Percentiles rank a stretch among this genome's conserved stretches.
Evolutionary conservation across 2,113 vertebrate genomes (phyloP).

Genomic region (Chloropsis cyanopogon): DNA sequence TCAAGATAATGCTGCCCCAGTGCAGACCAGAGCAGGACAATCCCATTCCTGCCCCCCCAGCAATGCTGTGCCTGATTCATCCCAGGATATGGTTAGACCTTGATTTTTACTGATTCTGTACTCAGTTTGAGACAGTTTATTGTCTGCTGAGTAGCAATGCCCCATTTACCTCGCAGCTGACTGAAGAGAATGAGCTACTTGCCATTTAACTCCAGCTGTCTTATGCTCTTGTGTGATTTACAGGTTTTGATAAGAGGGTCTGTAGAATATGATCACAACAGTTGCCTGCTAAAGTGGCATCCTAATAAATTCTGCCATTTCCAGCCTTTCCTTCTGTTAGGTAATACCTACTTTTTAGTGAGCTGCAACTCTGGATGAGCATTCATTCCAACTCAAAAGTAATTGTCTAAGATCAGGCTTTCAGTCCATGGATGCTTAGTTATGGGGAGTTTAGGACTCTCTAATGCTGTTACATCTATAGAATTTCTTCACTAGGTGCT

Average conservation of each 20-base stretch:
- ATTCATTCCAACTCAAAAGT: not conserved
- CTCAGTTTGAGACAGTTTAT: not conserved
- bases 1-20: not conserved
- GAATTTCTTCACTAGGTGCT: not conserved
- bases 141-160: not conserved
- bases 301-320: not conserved
- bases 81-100: not conserved
- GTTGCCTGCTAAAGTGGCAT: not conserved
- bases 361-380: not conserved
- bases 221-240: not conserved
- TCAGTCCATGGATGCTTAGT: not conserved
- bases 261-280: not conserved
- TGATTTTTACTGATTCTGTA: not conserved
- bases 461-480: not conserved
- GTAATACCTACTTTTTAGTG: not conserved
- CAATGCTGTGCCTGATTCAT: not conserved
- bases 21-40: not conserved
- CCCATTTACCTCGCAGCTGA: not conserved
- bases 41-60: not conserved
- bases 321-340: not conserved
- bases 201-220: not conserved
- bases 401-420: not conserved
- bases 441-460: not conserved
- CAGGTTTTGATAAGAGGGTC: not conserved
- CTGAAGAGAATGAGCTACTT: not conserved